Evolutionary conservation across 2,888 invertebrate genomes (phyloP).

Genomic region (Ectemnius continuus): DNA sequence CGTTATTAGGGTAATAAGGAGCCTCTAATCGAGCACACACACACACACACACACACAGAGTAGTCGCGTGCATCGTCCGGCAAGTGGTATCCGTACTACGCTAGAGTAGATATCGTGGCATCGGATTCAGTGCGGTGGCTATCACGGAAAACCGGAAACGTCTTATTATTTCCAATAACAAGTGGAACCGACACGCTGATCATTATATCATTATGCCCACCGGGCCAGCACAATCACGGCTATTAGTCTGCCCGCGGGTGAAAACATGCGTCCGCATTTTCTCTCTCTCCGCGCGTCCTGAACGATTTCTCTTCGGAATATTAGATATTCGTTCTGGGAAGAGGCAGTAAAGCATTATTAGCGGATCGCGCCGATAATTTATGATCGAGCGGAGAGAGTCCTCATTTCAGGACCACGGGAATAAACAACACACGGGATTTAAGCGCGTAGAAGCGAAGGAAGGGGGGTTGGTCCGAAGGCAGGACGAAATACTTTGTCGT

Average conservation of each 20-base stretch:
- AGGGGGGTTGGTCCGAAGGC: conserved; percentile 8
- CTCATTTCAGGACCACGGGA: conserved; percentile 12
- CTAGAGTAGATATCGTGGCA: too few relatives aligned
- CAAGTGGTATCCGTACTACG: not conserved
- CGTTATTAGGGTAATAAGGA: conserved; percentile 10
- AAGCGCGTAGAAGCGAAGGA: not conserved
- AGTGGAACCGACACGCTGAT: conserved; percentile 10
- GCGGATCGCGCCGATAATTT: conserved; percentile 52
- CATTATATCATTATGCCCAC: conserved; percentile 13
- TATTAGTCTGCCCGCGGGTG: not conserved
- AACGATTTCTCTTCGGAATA: conserved; percentile 38
- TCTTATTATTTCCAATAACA: conserved; percentile 49
- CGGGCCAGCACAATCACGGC: conserved; percentile 8
- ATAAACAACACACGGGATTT: conserved; percentile 32
- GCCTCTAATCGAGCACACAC: conserved; percentile 35
- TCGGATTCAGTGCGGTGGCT: not conserved
- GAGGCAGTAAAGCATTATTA: conserved; percentile 43
- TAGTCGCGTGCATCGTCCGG: conserved; percentile 20
- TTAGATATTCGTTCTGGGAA: conserved; percentile 50
- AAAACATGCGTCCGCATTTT: not conserved
- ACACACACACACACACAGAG: conserved; percentile 12
- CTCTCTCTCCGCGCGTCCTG: too few relatives aligned
- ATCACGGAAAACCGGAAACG: conserved; percentile 35
- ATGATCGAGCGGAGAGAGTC: conserved; percentile 50
- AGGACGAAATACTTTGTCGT: conserved; percentile 68